Evolutionary conservation across 1,140 invertebrate genomes (phyloP), one percentile per base, ranked within the genome.

Genomic region (Medauroidea extradentata): DNA sequence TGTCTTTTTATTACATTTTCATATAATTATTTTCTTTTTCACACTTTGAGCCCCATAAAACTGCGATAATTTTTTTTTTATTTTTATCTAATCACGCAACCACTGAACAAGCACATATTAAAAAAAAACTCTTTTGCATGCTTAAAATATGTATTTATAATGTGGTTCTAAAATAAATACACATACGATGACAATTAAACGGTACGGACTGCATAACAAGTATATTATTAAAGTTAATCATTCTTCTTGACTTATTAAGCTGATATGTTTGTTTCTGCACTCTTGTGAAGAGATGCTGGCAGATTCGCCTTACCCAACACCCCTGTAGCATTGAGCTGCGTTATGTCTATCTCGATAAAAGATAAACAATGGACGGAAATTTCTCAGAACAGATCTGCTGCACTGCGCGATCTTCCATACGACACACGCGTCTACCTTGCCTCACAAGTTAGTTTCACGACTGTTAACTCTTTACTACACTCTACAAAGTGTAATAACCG

Each of bases 201-300:
- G 56, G 53, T 69, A 72, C 72, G 71, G 72, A 74, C 71, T 73
- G 72, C 72, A 71, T 71, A 74, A 74, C 70, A 74, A 66, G 66
- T 73, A 73, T 68, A 71, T 71, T 68, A 69, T 71, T 34, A 34
- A 34, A 34, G 29, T 34, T 34, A 34, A 34, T 34, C 11, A 11
- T 34, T 34, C 11, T 34, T 34, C 29, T 34, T 34, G 29, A 34
- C 11, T 69, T 69, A 58, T 69, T 71, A 72, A 74, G 72, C 71
- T 74, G 72, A 74, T 74, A 74, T 74, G 72, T 74, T 73, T 73
- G 64, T 67, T 70, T 70, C 72, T 73, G 72, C 72, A 71, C 72
- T 57, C 70, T 57, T 16, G 29, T 34, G 29, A 34, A 63, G 65
- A 57, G 63, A 64, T 34, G 63, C 60, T 65, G 65, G 58, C 64